A percentile compares a stretch with the other conserved stretches of the same genome.
These are phyloP conservation scores for Aphidius colemani DNA, from an alignment of 2,888 invertebrate genomes.

Conservation along the genomic window DNA sequence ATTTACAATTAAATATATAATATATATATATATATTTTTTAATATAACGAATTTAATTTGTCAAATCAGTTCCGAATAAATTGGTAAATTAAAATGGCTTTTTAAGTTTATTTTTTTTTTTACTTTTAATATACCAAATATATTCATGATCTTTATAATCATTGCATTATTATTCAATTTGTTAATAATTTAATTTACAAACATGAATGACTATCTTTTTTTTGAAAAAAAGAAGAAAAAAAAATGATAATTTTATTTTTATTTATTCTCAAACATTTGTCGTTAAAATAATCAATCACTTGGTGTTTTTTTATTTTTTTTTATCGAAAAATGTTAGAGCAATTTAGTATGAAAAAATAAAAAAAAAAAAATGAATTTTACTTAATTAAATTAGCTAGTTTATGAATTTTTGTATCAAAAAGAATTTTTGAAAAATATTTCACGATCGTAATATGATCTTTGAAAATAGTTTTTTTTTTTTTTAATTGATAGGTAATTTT, in stretches of 20 bases:
- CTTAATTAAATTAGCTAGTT: too few relatives aligned
- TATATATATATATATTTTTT: conserved; percentile 33
- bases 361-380: too few relatives aligned
- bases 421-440: neutral
- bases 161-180: conserved; percentile 30
- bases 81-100: conserved; percentile 37
- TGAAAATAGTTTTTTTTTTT: conserved; percentile 5
- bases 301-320: neutral
- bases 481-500: neutral
- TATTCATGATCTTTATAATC: conserved; percentile 14
- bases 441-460: neutral
- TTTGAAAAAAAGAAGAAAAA: too few relatives aligned
- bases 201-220: neutral
- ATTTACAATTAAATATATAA: conserved; percentile 34
- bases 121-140: conserved; percentile 26
- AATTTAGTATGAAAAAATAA: too few relatives aligned
- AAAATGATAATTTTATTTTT: too few relatives aligned
- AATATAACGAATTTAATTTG: conserved; percentile 34
- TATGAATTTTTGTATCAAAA: too few relatives aligned
- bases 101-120: conserved; percentile 24
- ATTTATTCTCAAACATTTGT: too few relatives aligned
- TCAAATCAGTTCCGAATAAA: conserved; percentile 45
- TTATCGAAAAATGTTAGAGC: neutral
- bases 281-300: too few relatives aligned
- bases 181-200: conserved; percentile 5